Conservation (phyloP, 2,113 vertebrate genomes). For the Microtus montanus region DNA sequence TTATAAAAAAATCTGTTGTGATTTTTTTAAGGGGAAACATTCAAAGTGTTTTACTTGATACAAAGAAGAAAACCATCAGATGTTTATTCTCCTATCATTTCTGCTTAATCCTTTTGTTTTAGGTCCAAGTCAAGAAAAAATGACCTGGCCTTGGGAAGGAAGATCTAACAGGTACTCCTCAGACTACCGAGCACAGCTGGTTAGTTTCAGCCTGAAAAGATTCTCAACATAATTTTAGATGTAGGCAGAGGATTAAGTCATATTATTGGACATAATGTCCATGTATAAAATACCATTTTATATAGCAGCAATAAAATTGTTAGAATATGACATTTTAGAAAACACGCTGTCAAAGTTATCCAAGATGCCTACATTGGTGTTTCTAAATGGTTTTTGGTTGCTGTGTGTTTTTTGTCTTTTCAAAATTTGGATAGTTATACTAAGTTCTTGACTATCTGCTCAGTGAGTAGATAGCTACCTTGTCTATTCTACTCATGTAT, state of each 20-base stretch:
- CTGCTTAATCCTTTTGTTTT: not conserved
- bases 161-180: not conserved
- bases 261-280: not conserved
- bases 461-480: not conserved
- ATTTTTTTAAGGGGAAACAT: not conserved
- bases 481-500: not conserved
- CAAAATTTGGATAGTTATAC: conserved; percentile 18
- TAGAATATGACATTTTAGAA: not conserved
- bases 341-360: not conserved
- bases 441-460: not conserved
- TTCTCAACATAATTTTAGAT: not conserved
- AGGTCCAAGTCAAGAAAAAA: not conserved
- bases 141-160: not conserved
- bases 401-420: not conserved
- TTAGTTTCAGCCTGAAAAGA: not conserved
- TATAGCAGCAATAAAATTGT: not conserved
- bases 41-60: not conserved
- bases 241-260: not conserved
- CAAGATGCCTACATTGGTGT: not conserved
- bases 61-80: not conserved
- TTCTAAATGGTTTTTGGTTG: not conserved
- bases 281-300: not conserved
- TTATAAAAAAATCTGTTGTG: not conserved
- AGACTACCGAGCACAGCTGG: not conserved
- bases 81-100: not conserved